These are phyloP conservation scores for Blastobasis adustella DNA, from an alignment of 2,888 invertebrate genomes.

Conservation along the genomic window DNA sequence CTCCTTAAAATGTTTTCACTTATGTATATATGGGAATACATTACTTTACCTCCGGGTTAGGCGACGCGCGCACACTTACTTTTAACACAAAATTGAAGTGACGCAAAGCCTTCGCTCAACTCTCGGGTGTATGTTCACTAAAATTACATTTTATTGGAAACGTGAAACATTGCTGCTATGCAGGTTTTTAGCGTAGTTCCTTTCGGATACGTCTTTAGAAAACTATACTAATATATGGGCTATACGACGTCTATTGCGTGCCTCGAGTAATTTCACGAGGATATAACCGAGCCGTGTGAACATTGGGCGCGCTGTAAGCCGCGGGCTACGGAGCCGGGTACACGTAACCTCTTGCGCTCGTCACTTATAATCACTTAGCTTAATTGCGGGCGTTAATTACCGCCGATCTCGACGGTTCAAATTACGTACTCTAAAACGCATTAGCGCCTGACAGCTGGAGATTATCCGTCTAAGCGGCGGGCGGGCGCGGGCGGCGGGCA, in stretches of 20 bases:
- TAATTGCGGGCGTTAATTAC: slow-evolving; percentile 73
- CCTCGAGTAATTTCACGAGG: too few relatives aligned
- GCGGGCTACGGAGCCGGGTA: too few relatives aligned
- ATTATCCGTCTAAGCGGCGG: slow-evolving; percentile 71
- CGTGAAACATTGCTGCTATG: slow-evolving; percentile 38
- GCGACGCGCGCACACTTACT: slow-evolving; percentile 67
- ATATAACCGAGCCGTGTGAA: not conserved
- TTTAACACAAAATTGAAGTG: slow-evolving; percentile 72
- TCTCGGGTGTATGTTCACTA: slow-evolving; percentile 64
- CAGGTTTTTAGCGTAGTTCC: too few relatives aligned
- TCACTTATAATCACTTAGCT: slow-evolving; percentile 71
- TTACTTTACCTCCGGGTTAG: slow-evolving; percentile 69
- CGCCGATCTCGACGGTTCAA: slow-evolving; percentile 72
- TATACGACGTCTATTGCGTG: too few relatives aligned
- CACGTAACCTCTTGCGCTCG: slow-evolving; percentile 19
- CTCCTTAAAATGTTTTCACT: slow-evolving; percentile 75
- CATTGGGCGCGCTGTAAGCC: too few relatives aligned
- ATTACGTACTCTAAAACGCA: slow-evolving; percentile 76
- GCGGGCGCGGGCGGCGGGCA: slow-evolving; percentile 31
- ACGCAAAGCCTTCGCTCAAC: slow-evolving; percentile 67
- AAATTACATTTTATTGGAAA: slow-evolving; percentile 66
- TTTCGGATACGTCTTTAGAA: too few relatives aligned
- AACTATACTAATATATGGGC: too few relatives aligned
- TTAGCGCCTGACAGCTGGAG: slow-evolving; percentile 73
- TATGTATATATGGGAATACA: slow-evolving; percentile 74